Percentiles rank a stretch among this genome's conserved stretches.
Evolutionary conservation across 2,888 invertebrate genomes (phyloP).

Genomic region (Frankliniella intonsa): DNA sequence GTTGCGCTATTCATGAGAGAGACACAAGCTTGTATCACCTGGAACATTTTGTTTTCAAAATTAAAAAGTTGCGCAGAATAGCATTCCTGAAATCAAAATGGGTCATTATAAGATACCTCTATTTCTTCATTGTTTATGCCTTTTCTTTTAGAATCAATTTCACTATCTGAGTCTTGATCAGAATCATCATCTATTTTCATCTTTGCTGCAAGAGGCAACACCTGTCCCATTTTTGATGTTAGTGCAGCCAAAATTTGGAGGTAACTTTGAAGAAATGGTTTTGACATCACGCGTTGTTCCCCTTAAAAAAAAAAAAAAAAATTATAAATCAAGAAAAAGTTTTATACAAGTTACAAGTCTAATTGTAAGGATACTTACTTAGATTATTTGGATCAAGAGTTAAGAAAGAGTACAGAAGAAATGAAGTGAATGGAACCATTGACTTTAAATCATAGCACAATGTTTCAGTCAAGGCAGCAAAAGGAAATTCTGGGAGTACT

Average conservation of each 20-base stretch:
- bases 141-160: constrained; percentile 44
- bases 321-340: constrained; percentile 26
- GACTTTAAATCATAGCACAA: not conserved
- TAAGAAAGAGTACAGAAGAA: constrained; percentile 65
- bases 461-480: constrained; percentile 39
- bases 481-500: constrained; percentile 49
- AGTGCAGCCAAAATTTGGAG: constrained; percentile 57
- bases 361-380: constrained; percentile 51
- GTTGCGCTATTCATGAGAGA: constrained; percentile 62
- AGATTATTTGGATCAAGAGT: constrained; percentile 55
- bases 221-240: constrained; percentile 43
- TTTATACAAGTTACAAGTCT: not conserved
- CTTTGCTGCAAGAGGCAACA: constrained; percentile 14
- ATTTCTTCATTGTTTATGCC: constrained; percentile 46
- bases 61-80: not conserved
- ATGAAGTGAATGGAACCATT: constrained; percentile 48
- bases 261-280: constrained; percentile 43
- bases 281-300: constrained; percentile 36
- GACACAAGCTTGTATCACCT: constrained; percentile 55
- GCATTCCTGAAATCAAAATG: not conserved
- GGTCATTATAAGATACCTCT: constrained; percentile 41
- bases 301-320: constrained; percentile 29
- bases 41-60: not conserved
- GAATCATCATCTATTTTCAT: constrained; percentile 45
- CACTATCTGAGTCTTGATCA: constrained; percentile 46